A percentile compares a stretch with the other conserved stretches of the same genome.
Evolutionary conservation across 2,888 invertebrate species (phyloP).

Genomic region (Hedychridium roseum): DNA sequence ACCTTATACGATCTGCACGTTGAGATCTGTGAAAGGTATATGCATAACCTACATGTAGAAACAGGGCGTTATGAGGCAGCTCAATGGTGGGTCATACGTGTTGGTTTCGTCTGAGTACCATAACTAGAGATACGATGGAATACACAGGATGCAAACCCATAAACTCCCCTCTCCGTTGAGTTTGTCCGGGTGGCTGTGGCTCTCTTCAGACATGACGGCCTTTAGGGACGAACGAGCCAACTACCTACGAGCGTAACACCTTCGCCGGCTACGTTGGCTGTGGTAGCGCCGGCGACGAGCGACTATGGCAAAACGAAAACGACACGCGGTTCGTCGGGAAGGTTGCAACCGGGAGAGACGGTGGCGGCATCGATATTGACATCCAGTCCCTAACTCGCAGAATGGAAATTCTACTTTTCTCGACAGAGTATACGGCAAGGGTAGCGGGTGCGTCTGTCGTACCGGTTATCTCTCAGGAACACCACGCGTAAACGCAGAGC

Average conservation of each 20-base stretch:
- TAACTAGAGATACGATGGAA: constrained; percentile 58
- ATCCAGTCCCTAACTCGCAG: too few species aligned
- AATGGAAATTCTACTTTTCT: too few species aligned
- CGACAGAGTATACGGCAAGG: too few species aligned
- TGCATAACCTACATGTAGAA: constrained; percentile 7
- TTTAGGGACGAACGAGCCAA: constrained; percentile 43
- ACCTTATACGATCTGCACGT: too few species aligned
- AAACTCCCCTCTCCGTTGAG: constrained; percentile 52
- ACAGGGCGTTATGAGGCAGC: constrained; percentile 22
- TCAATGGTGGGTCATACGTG: constrained; percentile 28
- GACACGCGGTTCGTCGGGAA: background rate
- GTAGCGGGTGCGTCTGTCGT: too few species aligned
- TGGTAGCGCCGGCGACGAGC: constrained; percentile 13
- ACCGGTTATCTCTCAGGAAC: too few species aligned
- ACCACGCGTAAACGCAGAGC: constrained; percentile 7
- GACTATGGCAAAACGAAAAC: constrained; percentile 24
- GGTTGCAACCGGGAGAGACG: background rate
- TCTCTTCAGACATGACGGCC: constrained; percentile 34
- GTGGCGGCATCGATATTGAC: too few species aligned
- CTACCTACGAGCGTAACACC: constrained; percentile 41
- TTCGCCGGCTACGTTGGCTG: constrained; percentile 34
- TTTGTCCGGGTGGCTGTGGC: constrained; percentile 16
- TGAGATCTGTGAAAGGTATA: too few species aligned
- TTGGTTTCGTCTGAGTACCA: constrained; percentile 53
- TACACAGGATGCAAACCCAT: constrained; percentile 60